Evolutionary conservation across 2,113 vertebrate species (phyloP), one percentile per base, ranked within the genome.

Genomic region (Lophochroa leadbeateri): DNA sequence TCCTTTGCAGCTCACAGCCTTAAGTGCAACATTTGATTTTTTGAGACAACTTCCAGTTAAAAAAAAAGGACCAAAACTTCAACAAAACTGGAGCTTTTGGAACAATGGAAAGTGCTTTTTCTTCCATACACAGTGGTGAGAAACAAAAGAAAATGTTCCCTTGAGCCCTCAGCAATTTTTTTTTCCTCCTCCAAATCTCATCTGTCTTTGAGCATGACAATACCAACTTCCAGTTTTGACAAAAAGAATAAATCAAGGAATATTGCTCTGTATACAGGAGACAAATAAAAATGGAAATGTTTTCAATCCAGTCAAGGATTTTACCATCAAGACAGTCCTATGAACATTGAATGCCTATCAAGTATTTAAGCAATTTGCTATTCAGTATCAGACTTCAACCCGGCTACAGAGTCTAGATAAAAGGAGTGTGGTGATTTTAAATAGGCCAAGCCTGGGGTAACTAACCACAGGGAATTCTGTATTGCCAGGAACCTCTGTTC

Each of bases 301-400:
- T 91, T 94, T 93, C 78, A 94, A 89, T 46, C 3, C 50, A 89
- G n/a, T 58, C 47, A 90, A 82, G 49, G 37, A 79, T 72, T 94
- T 91, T 57, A 80, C 21, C 11, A 9, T 72, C 52, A 72, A 53
- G 81, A 77, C 37, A 44, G 18, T 68, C 17, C 41, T 64, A 8
- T 23, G 33, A 47, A 57, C 39, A 52, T 33, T 41, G 33, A 87
- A 87, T 44, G 67, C 33, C 31, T 67, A 63, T 21, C 23, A 52
- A 41, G 25, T 39, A 88, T 17, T 61, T 61, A 65, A 44, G 33
- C 35, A 49, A 82, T 58, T 85, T 86, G 25, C n/a, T 71, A 58
- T 65, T 82, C 78, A 69, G 37, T 52, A 80, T 35, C 44, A 82
- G 58, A 23, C 31, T 94, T 69, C 53, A 76, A 79, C 31, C 3